Evolutionary conservation across 2,113 vertebrate species (phyloP), one percentile per base, ranked within the genome.

Genomic region (Bubo blakistoni): DNA sequence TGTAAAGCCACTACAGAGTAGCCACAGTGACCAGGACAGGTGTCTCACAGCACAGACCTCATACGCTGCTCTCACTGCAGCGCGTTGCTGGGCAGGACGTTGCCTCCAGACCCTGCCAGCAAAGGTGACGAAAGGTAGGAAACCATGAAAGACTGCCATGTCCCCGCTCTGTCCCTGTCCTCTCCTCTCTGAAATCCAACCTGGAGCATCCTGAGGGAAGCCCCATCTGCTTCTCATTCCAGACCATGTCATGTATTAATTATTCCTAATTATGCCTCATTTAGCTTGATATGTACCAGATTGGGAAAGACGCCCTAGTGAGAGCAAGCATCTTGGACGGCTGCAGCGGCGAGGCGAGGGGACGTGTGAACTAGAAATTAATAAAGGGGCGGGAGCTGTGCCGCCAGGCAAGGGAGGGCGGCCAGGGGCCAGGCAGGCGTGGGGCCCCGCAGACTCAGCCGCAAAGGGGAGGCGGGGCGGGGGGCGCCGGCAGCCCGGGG

Each of bases 211-310:
- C 92, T 95, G 58, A 24, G 93, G 94, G 77, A 96, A 96, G 88
- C 57, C 97, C 97, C 97, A 97, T 98, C 96, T 98, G 97, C 88
- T 97, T 91, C 90, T 97, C 82, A 86, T 97, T 97, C 92, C 88
- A 89, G 94, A 89, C 93, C 92, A 74, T 88, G 95, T 97, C 95
- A 94, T 96, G 94, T 97, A 95, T 97, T 95, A 96, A 84, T 98
- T 96, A 98, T 90, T 95, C 87, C 93, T 95, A 96, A 97, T 97
- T 94, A 97, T 65, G 93, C 92, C 90, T 98, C 96, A 92, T 98
- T 97, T 98, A 94, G 49, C 81, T 91, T 94, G 94, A 89, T 83
- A 62, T 67, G 80, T 92, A 96, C 71, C 96, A 96, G 97, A 92
- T 91, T 92, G 95, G 87, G 86, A 97, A 94, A 95, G 86, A 89